phyloP scores from a whole-genome alignment of 2,888 invertebrate species.

The Tubiluchus corallicola region DNA sequence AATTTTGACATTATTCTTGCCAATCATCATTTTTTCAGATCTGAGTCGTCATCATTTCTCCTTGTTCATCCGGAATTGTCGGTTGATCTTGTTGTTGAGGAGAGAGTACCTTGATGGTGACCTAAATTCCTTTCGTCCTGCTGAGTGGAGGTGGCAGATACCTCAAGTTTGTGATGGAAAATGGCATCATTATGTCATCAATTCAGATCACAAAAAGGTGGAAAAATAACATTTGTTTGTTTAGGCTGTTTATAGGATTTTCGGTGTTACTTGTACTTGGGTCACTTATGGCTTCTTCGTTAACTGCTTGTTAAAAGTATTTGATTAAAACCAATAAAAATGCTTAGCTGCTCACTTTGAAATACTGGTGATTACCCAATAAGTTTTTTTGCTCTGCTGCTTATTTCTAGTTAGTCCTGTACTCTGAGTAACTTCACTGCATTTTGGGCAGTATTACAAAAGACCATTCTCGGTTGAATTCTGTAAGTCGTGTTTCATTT shows the following conservation, averaged over 20 bases:
- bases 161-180: constrained; percentile 84
- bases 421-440: too few species aligned
- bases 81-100: constrained; percentile 70
- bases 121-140: constrained; percentile 50
- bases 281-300: too few species aligned
- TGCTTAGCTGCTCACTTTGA: too few species aligned
- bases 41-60: constrained; percentile 99
- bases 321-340: too few species aligned
- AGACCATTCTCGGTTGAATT: too few species aligned
- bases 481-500: too few species aligned
- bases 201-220: constrained; percentile 22
- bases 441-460: too few species aligned
- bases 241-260: not conserved
- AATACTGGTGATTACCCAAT: too few species aligned
- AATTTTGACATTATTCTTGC: not conserved
- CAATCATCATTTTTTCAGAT: constrained; percentile 38
- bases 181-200: constrained; percentile 95
- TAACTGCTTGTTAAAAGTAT: too few species aligned
- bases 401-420: too few species aligned
- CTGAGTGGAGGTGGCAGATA: constrained; percentile 96
- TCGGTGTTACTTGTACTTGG: too few species aligned
- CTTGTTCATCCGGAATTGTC: constrained; percentile 86
- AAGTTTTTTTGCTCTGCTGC: too few species aligned
- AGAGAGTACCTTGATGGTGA: constrained; percentile 43
- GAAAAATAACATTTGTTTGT: constrained; percentile 5